Evolutionary conservation across 2,113 vertebrate genomes (phyloP), one percentile per base, ranked within the genome.

Genomic region (Alexandromys fortis): DNA sequence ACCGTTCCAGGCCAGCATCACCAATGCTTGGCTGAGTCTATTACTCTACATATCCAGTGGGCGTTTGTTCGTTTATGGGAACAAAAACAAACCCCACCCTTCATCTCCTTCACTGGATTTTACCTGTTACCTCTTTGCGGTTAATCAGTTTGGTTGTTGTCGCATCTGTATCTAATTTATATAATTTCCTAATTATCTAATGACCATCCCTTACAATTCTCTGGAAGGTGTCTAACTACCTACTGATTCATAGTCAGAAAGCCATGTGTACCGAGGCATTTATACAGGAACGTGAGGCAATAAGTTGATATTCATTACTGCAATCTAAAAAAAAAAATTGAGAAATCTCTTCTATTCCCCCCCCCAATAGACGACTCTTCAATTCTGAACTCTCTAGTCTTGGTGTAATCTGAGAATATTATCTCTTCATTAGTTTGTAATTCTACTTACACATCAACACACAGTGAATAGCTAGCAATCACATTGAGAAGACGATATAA

Each of bases 361-460:
- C 5, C 14, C 79, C 83, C 93, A 49, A 79, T 45, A 90, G 92
- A 63, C 1, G 4, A 94, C 7, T 78, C 42, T 94, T 86, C 86
- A 65, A 35, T 67, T 90, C 19, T 26, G 16, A 93, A 52, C 70
- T 86, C 0, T 2, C 58, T 55, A 85, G 47, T 30, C 67, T 94
- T 28, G 63, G 8, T 93, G n/a, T 26, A 91, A 70, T 95, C 38
- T 94, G 16, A 75, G 86, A 49, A 72, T 61, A 86, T 89, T 67
- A 13, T 49, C 7, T 88, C 68, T 91, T 97, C 49, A 83, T 78
- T 95, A 89, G 42, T 93, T 95, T 90, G 26, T 30, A 94, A 67
- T 91, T 95, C 82, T 77, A 75, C n/a, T 81, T 86, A 92, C 38
- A 70, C 38, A 91, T 52, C 42, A 93, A 76, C 21, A 93, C 58